Evolutionary conservation across 2,113 vertebrate genomes (phyloP).

Genomic region (Reinhardtius hippoglossoides): DNA sequence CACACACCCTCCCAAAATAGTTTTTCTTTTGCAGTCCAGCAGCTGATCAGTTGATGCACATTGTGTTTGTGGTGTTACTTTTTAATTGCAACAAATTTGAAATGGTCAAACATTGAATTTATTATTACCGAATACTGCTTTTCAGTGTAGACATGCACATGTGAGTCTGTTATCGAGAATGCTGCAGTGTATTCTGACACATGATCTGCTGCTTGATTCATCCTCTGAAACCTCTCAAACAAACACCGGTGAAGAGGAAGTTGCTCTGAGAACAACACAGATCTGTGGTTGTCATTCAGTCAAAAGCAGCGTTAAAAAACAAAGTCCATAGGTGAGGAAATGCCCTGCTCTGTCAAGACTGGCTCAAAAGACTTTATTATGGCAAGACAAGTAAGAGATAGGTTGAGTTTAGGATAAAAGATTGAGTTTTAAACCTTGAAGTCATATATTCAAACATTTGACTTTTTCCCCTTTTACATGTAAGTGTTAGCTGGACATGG

Average conservation of each 20-base stretch:
- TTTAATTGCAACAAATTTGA: background rate
- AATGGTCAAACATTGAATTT: background rate
- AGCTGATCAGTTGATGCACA: slow-evolving; percentile 8
- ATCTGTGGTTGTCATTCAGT: slow-evolving; percentile 14
- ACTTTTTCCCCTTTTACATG: no score
- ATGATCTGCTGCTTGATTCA: background rate
- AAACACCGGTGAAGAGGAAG: slow-evolving; percentile 14
- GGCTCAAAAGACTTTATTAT: background rate
- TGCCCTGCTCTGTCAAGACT: background rate
- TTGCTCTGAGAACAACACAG: background rate
- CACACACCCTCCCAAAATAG: background rate
- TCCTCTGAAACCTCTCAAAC: background rate
- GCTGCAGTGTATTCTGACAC: background rate
- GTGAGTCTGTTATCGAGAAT: background rate
- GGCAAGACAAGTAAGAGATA: background rate
- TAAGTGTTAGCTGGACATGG: no score
- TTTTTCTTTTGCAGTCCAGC: background rate
- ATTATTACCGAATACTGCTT: background rate
- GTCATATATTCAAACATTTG: no score
- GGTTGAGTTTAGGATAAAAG: no score
- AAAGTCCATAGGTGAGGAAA: background rate
- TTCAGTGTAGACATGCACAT: background rate
- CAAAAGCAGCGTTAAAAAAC: background rate
- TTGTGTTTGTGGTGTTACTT: background rate
- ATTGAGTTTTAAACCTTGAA: no score